A percentile compares a stretch with the other conserved stretches of the same genome.
Evolutionary conservation across 2,888 invertebrate species (phyloP).

Genomic region (Microplitis manilae): DNA sequence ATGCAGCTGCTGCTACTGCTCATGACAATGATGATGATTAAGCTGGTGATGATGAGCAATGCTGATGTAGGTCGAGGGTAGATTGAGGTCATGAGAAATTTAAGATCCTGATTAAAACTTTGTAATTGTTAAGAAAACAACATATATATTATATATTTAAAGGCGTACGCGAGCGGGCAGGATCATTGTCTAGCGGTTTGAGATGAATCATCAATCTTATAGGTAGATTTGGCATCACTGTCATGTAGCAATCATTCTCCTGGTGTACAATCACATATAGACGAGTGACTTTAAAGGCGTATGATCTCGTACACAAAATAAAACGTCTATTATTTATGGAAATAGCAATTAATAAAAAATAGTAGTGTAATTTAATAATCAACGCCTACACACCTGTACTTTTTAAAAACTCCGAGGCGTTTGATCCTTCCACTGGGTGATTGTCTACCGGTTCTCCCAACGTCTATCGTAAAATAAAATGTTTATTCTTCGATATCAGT

Average conservation of each 20-base stretch:
- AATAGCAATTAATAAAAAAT: too few relatives aligned
- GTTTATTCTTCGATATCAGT: too few relatives aligned
- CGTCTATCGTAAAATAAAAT: not conserved
- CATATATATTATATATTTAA: too few relatives aligned
- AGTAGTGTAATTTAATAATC: too few relatives aligned
- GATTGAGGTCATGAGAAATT: conserved; percentile 6
- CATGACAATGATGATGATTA: not conserved
- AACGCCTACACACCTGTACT: conserved; percentile 23
- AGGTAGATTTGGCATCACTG: conserved; percentile 58
- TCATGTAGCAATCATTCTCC: conserved; percentile 55
- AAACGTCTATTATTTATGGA: too few relatives aligned
- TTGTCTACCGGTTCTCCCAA: conserved; percentile 1
- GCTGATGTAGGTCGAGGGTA: conserved; percentile 26
- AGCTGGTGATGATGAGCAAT: conserved; percentile 14
- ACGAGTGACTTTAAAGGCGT: conserved; percentile 26
- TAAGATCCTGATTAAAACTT: not conserved
- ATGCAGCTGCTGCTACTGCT: not conserved
- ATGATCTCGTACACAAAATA: not conserved
- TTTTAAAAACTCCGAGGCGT: conserved; percentile 24
- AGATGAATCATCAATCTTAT: conserved; percentile 40
- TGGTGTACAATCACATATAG: conserved; percentile 47
- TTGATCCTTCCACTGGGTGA: conserved; percentile 23
- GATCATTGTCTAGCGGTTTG: conserved; percentile 9
- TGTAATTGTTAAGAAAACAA: too few relatives aligned
- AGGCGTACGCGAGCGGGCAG: not conserved